Percentiles rank a stretch among this genome's conserved stretches.
Evolutionary conservation across 2,113 vertebrate genomes (phyloP).

Genomic region (Bufo bufo): DNA sequence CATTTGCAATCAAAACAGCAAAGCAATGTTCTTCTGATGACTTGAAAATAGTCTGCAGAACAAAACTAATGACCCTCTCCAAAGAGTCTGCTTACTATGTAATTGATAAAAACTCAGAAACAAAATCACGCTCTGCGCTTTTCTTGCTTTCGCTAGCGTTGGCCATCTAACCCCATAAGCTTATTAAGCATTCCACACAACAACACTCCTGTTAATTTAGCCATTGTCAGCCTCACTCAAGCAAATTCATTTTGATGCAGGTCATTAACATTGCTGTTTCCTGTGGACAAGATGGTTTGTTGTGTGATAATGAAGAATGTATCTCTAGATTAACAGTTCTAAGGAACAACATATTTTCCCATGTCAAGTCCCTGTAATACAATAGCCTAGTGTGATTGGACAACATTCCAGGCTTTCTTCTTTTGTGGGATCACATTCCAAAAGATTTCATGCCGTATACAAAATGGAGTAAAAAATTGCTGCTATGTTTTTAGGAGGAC

Average conservation of each 20-base stretch:
- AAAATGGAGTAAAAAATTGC: constrained; percentile 64
- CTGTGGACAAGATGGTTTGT: constrained; percentile 63
- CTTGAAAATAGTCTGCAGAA: not conserved
- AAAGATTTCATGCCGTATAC: constrained; percentile 66
- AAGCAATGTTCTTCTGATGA: constrained; percentile 8
- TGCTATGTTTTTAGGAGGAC: constrained; percentile 64
- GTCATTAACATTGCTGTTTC: constrained; percentile 61
- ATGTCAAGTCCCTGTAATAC: constrained; percentile 69
- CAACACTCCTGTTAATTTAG: constrained; percentile 32
- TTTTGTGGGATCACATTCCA: constrained; percentile 51
- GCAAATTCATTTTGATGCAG: constrained; percentile 62
- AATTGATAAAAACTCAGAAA: constrained; percentile 8
- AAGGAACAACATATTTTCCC: constrained; percentile 65
- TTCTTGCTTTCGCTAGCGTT: not conserved
- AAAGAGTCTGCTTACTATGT: not conserved
- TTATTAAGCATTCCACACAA: constrained; percentile 38
- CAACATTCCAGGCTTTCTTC: constrained; percentile 63
- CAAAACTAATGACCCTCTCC: constrained; percentile 36
- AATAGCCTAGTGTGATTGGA: constrained; percentile 66
- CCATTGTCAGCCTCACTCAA: constrained; percentile 33
- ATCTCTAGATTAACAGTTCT: constrained; percentile 70
- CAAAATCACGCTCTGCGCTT: not conserved
- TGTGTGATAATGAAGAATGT: constrained; percentile 68
- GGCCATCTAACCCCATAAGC: not conserved
- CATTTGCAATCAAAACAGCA: constrained; percentile 18